Conservation (phyloP, 2,113 vertebrate genomes). For the Marmota flaviventris region DNA sequence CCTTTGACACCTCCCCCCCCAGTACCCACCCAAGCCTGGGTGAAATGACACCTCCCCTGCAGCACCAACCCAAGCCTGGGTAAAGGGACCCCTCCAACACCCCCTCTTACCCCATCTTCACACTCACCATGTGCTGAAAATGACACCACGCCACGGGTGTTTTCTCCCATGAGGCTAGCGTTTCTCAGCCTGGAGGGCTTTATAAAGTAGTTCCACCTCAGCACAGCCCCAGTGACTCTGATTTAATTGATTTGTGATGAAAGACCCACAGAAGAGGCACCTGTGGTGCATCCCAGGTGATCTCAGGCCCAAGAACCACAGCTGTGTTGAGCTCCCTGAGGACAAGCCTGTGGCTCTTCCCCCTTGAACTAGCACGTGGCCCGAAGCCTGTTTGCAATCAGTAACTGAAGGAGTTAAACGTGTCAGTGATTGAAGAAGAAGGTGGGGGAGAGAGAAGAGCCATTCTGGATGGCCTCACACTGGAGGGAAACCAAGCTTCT, state of each 20-base stretch:
- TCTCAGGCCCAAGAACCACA: background rate
- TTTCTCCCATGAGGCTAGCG: fast-evolving
- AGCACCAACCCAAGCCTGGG: no score
- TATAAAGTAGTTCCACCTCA: background rate
- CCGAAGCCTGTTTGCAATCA: background rate
- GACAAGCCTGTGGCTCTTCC: fast-evolving
- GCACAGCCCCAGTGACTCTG: background rate
- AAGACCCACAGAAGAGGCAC: background rate
- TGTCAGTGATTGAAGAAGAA: background rate
- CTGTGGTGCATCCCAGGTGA: background rate
- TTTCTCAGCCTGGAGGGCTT: background rate
- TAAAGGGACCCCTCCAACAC: fast-evolving
- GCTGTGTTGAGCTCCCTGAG: background rate
- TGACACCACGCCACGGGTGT: fast-evolving
- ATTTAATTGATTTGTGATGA: background rate
- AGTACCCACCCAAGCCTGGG: no score
- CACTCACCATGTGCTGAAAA: background rate
- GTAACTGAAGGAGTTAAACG: background rate
- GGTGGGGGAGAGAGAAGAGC: background rate
- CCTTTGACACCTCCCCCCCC: background rate
- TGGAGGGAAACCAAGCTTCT: background rate
- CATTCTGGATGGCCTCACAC: background rate
- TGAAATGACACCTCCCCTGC: no score
- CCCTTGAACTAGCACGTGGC: background rate
- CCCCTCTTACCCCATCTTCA: no score